Conservation (phyloP, 1,140 invertebrate species). For the Hylaeus volcanicus region DNA sequence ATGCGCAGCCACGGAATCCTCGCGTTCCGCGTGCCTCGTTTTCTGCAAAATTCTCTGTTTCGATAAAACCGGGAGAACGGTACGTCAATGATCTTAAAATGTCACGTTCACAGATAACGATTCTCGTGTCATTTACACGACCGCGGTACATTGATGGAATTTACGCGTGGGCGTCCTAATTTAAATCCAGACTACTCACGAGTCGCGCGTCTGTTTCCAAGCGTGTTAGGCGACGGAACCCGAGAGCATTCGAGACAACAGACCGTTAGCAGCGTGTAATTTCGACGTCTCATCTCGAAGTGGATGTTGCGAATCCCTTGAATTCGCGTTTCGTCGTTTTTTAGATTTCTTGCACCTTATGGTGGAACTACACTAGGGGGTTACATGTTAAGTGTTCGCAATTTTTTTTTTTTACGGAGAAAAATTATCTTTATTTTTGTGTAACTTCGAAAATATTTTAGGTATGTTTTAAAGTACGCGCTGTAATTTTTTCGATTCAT, state of each 20-base stretch:
- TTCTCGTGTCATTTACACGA: constrained; percentile 34
- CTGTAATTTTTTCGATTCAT: too few species aligned
- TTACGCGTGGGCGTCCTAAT: constrained; percentile 39
- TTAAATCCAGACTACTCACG: constrained; percentile 34
- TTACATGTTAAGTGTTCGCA: too few species aligned
- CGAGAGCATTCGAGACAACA: background rate
- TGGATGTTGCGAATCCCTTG: too few species aligned
- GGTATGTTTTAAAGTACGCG: too few species aligned
- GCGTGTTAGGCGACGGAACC: background rate
- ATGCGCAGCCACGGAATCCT: too few species aligned
- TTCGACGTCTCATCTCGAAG: background rate
- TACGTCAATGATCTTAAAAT: background rate
- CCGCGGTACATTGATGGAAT: constrained; percentile 21
- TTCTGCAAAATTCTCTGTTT: too few species aligned
- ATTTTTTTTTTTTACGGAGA: too few species aligned
- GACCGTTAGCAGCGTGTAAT: background rate
- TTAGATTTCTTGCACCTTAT: background rate
- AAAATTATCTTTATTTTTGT: too few species aligned
- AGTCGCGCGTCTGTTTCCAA: background rate
- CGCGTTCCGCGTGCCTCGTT: too few species aligned
- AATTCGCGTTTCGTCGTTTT: background rate
- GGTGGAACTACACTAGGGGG: too few species aligned
- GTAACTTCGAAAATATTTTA: too few species aligned
- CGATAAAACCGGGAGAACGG: background rate
- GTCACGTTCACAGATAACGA: background rate